phyloP scores from a whole-genome alignment of 2,113 vertebrate genomes.

The Athene cunicularia region DNA sequence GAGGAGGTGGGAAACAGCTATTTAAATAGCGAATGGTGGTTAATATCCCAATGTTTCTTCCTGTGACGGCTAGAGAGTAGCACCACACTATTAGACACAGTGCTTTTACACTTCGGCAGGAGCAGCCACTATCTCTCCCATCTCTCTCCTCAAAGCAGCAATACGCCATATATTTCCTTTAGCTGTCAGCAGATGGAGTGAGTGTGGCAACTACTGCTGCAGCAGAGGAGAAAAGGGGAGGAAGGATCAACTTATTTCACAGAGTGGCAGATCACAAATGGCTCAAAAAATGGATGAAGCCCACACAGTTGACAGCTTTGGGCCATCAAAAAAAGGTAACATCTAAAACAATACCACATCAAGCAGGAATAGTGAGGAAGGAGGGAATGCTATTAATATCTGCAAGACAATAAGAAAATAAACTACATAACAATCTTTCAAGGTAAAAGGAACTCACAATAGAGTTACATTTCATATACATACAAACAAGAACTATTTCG shows the following conservation, averaged over 20 bases:
- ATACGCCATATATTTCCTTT: background rate
- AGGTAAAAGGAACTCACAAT: background rate
- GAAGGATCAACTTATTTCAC: background rate
- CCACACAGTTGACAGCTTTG: background rate
- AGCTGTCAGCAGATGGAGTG: background rate
- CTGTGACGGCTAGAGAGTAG: background rate
- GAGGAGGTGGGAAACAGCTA: background rate
- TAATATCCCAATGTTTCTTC: background rate
- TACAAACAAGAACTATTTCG: background rate
- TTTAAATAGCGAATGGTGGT: background rate
- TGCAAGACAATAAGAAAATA: background rate
- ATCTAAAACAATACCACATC: background rate
- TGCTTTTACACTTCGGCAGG: background rate
- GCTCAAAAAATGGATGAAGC: background rate
- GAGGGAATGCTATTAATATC: background rate
- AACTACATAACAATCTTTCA: background rate
- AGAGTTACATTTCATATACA: background rate
- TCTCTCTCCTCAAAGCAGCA: background rate
- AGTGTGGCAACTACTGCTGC: background rate
- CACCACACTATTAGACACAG: background rate
- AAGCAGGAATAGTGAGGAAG: background rate
- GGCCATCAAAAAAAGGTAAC: background rate
- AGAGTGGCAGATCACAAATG: background rate
- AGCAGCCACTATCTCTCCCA: background rate
- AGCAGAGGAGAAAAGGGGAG: background rate